A percentile compares a stretch with the other conserved stretches of the same genome.
Conservation (phyloP, 2,888 invertebrate species). For the Drosophila acutilabella region DNA sequence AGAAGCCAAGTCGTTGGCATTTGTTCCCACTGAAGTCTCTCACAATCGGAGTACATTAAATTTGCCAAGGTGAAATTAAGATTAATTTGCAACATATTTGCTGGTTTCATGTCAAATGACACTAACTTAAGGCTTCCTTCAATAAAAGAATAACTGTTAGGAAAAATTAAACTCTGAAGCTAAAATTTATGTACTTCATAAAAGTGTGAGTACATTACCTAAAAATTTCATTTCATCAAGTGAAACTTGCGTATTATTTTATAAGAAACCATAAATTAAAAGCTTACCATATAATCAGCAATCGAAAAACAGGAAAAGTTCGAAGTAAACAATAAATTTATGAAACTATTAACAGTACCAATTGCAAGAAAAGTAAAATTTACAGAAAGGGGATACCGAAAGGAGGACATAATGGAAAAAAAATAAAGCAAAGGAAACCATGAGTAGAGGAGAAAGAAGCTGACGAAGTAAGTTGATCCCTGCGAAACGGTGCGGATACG, state of each 20-base stretch:
- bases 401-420: background rate
- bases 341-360: constrained; percentile 68
- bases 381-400: constrained; percentile 3
- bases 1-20: constrained; percentile 43
- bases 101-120: background rate
- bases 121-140: constrained; percentile 1
- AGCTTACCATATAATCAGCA: constrained; percentile 10
- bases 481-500: constrained; percentile 32
- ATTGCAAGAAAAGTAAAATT: constrained; percentile 56
- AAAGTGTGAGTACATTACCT: too few species aligned
- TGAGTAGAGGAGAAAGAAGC: background rate
- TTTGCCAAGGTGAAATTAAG: constrained; percentile 72
- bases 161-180: too few species aligned
- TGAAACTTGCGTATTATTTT: too few species aligned
- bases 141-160: background rate
- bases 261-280: background rate
- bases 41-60: constrained; percentile 42
- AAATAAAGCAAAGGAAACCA: too few species aligned
- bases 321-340: constrained; percentile 68
- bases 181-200: too few species aligned
- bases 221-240: too few species aligned
- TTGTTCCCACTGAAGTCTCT: constrained; percentile 36
- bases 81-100: constrained; percentile 61
- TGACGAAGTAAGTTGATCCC: constrained; percentile 9
- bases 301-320: constrained; percentile 25